Evolutionary conservation across 2,888 invertebrate genomes (phyloP).

Genomic region (Blastobasis adustella): DNA sequence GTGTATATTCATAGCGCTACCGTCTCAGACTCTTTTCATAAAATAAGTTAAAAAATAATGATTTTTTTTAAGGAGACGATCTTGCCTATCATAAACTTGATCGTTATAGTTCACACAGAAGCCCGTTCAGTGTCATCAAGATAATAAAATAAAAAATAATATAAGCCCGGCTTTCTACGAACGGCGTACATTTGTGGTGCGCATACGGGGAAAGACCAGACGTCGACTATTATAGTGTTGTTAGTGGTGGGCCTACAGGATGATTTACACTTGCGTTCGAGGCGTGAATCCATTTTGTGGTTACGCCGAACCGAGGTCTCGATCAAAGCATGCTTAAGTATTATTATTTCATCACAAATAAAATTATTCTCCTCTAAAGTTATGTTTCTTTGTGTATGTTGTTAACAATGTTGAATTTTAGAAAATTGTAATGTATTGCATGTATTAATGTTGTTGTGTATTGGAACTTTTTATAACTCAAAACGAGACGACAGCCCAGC

Average conservation of each 20-base stretch:
- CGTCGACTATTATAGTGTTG: slow-evolving; percentile 27
- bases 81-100: not conserved
- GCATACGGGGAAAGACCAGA: slow-evolving; percentile 20
- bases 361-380: no score
- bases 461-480: no score
- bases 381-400: no score
- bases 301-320: not conserved
- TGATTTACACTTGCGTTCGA: slow-evolving; percentile 24
- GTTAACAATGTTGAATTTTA: no score
- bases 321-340: no score
- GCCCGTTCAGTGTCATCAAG: slow-evolving; percentile 8
- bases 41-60: no score
- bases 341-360: no score
- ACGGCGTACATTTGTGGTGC: slow-evolving; percentile 7
- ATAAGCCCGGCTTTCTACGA: slow-evolving; percentile 3
- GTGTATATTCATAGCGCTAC: no score
- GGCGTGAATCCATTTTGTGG: slow-evolving; percentile 15
- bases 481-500: no score
- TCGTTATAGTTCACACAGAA: slow-evolving; percentile 4
- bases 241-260: slow-evolving; percentile 19
- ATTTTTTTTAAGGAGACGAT: not conserved
- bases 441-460: no score
- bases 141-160: slow-evolving; percentile 4
- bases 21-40: no score
- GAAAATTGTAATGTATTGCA: no score